These are phyloP conservation scores for Gambusia holbrooki DNA, from an alignment of 2,113 vertebrate species.

Conservation along the genomic window DNA sequence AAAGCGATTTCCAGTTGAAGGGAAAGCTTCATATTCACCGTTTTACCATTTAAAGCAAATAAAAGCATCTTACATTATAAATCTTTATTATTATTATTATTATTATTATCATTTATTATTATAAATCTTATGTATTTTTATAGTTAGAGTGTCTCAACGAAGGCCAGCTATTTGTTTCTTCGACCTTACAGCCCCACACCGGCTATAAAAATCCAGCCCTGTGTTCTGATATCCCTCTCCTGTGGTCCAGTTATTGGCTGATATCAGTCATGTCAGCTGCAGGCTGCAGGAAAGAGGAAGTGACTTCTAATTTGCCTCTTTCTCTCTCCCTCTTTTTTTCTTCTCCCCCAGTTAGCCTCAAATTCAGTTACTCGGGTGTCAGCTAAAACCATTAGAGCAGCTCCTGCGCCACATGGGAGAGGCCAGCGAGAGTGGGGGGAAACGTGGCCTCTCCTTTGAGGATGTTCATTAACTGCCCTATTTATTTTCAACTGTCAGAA, in stretches of 20 bases:
- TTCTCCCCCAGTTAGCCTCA: conserved; percentile 49
- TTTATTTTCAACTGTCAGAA: conserved; percentile 82
- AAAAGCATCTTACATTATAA: too few relatives aligned
- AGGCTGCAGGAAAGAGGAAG: conserved; percentile 78
- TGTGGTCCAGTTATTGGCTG: conserved; percentile 75
- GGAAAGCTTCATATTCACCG: neutral
- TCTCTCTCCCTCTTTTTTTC: conserved; percentile 44
- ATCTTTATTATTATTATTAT: too few relatives aligned
- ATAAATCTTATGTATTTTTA: neutral
- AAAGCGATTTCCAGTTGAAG: neutral
- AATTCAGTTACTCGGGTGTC: conserved; percentile 71
- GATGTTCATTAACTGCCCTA: conserved; percentile 76
- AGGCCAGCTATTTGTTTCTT: neutral
- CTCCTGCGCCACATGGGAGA: conserved; percentile 54
- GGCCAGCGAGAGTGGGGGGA: conserved; percentile 38
- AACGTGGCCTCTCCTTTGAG: conserved; percentile 65
- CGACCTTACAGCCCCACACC: conserved; percentile 1
- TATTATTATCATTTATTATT: too few relatives aligned
- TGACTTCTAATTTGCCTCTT: conserved; percentile 73
- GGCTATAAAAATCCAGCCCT: conserved; percentile 18
- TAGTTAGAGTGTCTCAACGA: neutral
- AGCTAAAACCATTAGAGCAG: conserved; percentile 78
- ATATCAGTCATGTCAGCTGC: conserved; percentile 76
- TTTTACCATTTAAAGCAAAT: neutral
- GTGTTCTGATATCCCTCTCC: conserved; percentile 13